Base-by-base conservation (phyloP, 2,797 vertebrate genomes). In the Rhinichthys osculus region DNA sequence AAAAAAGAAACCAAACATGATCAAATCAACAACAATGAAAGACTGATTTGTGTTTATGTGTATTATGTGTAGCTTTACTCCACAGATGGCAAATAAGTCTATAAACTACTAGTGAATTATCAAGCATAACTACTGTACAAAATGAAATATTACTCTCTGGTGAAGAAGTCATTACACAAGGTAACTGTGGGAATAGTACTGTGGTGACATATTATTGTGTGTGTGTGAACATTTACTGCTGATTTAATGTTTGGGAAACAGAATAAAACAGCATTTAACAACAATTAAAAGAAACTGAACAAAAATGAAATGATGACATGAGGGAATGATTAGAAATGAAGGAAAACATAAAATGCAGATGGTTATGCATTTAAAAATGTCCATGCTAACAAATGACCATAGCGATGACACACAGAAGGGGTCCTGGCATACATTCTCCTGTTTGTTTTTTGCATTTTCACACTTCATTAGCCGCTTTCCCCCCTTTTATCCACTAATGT, bases 381-480 rank as follows among this genome's bases (percentile, higher is more conserved):
- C 30, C 57, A 66, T 64, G 57, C 57, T 71, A 73, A 85, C 84
- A 74, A 85, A 72, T 73, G 78, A 85, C 57, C 78, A 52, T 64
- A 73, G 50, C 10, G 7, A 73, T 81, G 78, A 73, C 42, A 74
- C 78, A 81, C 69, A 64, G 67, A 84, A 70, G 62, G 73, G 83
- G 83, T 52, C 44, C 62, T 78, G 73, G 47, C 74, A 70, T 78
- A 64, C 84, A 50, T 52, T 72, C 54, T 81, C 69, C 5, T 38
- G 57, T 85, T 71, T 85, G 27, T 71, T 79, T 73, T 66, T 85
- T 81, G 78, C 69, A 66, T 72, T 42, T 80, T 81, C 91, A 91
- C 66, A 85, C 62, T 80, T 93, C 92, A 92, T 94, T 92, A 92
- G 88, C 80, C 5, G 87, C 89, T 90, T 83, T 81, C 90, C 91